Evolutionary conservation across 2,113 vertebrate species (phyloP), one percentile per base, ranked within the genome.

Genomic region (Nothobranchius furzeri): DNA sequence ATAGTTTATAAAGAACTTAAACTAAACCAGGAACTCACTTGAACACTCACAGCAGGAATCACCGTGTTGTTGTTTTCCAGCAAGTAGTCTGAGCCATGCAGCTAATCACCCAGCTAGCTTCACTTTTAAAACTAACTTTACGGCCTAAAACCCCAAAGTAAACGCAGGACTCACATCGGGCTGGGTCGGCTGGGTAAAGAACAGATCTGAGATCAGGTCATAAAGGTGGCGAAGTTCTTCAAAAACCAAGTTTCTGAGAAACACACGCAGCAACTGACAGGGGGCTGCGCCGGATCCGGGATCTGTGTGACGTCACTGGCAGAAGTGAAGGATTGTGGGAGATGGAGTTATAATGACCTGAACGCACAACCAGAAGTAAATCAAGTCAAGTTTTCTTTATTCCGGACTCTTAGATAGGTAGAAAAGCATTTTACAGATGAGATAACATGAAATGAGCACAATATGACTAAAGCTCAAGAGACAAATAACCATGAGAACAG

Each of bases 261-360:
- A 30, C 30, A 1, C 30, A 30, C 30, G 30, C 30, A 4, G 2
- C 30, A 12, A n/a, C 64, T 46, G 54, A 66, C 43, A 12, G 14
- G 25, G 35, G 25, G 35, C 4, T 40, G 15, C 56, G 70, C 78
- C 80, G 87, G 84, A 66, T 85, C 75, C 77, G 76, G 70, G 69
- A 60, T 78, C 63, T 25, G 12, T 0, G 12, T 82, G 81, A 85
- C 82, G 85, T 87, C 80, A 73, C 2, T 57, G 15, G n/a, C 7
- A 6, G 59, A 2, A 3, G 57, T 13, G 9, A 4, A 10, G 78
- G 14, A 51, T 65, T 64, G 2, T 86, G 85, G 85, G 79, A 75
- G 0, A 24, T 64, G 80, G 53, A 70, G 86, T 89, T 9, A 0
- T 12, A 14, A 12, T 8, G 1, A 3, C 30, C 30, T 30, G 4